Conservation (phyloP, 2,888 invertebrate genomes). For the Leptogaster cylindrica region DNA sequence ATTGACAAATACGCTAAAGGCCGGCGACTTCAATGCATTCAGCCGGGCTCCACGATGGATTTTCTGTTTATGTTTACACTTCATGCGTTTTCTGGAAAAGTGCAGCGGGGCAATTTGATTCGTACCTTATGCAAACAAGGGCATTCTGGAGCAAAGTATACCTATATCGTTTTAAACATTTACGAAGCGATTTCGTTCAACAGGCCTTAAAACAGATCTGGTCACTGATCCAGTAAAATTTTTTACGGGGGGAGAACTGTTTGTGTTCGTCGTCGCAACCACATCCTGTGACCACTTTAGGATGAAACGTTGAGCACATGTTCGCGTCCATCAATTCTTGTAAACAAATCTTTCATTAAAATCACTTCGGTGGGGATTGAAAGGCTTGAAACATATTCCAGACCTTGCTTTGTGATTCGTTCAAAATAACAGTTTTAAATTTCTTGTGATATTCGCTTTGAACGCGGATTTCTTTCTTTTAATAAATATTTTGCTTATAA, state of each 20-base stretch:
- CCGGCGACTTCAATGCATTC: conserved; percentile 4
- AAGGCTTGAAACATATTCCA: too few relatives aligned
- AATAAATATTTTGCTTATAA: too few relatives aligned
- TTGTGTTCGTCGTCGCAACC: neutral
- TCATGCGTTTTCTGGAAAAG: neutral
- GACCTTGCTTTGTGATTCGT: too few relatives aligned
- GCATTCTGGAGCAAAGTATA: neutral
- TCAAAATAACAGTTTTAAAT: too few relatives aligned
- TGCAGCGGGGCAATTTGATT: neutral
- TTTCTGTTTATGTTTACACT: conserved; percentile 12
- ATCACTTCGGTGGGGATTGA: too few relatives aligned
- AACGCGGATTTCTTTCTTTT: too few relatives aligned
- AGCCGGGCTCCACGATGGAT: neutral
- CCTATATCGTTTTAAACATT: neutral
- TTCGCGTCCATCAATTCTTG: neutral
- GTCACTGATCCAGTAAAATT: neutral
- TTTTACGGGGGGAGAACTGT: neutral
- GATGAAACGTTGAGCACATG: neutral
- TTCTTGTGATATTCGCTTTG: too few relatives aligned
- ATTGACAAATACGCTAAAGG: neutral
- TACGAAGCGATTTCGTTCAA: neutral
- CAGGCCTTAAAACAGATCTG: neutral
- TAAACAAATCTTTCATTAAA: too few relatives aligned
- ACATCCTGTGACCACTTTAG: neutral
- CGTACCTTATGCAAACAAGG: neutral